These are phyloP conservation scores for Rhamphomyia laevipes DNA, from an alignment of 2,888 invertebrate genomes.

Conservation along the genomic window DNA sequence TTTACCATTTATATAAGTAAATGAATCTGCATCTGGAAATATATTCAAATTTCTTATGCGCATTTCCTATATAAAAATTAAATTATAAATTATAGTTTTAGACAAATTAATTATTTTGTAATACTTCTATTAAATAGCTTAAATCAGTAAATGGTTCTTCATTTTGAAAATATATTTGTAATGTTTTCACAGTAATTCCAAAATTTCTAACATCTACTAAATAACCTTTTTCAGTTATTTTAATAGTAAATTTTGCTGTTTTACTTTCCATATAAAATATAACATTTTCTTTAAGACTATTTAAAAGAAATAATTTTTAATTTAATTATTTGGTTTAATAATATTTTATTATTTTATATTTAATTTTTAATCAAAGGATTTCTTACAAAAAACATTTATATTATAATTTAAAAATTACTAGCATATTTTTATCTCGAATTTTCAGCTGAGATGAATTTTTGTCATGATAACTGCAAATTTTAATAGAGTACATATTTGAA, in stretches of 20 bases:
- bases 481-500: too few relatives aligned
- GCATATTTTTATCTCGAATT: too few relatives aligned
- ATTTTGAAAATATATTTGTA: slow-evolving; percentile 22
- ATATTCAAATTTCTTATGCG: slow-evolving; percentile 26
- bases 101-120: not conserved
- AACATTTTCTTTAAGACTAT: slow-evolving; percentile 23
- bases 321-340: not conserved
- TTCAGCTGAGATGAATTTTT: too few relatives aligned
- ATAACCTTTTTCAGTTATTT: slow-evolving; percentile 22
- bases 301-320: not conserved
- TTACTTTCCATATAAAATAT: slow-evolving; percentile 22
- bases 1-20: slow-evolving; percentile 26
- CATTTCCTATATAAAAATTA: slow-evolving; percentile 18
- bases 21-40: slow-evolving; percentile 29
- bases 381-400: too few relatives aligned
- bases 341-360: not conserved
- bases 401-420: too few relatives aligned
- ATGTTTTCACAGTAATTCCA: not conserved
- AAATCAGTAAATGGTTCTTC: slow-evolving; percentile 22
- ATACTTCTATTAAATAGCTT: slow-evolving; percentile 23
- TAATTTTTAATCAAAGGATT: not conserved
- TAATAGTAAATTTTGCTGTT: slow-evolving; percentile 23
- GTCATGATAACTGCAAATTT: too few relatives aligned
- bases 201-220: slow-evolving; percentile 24
- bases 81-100: not conserved